These are phyloP conservation scores for Eupelmus urozonus DNA, from an alignment of 2,888 invertebrate species.

Conservation along the genomic window DNA sequence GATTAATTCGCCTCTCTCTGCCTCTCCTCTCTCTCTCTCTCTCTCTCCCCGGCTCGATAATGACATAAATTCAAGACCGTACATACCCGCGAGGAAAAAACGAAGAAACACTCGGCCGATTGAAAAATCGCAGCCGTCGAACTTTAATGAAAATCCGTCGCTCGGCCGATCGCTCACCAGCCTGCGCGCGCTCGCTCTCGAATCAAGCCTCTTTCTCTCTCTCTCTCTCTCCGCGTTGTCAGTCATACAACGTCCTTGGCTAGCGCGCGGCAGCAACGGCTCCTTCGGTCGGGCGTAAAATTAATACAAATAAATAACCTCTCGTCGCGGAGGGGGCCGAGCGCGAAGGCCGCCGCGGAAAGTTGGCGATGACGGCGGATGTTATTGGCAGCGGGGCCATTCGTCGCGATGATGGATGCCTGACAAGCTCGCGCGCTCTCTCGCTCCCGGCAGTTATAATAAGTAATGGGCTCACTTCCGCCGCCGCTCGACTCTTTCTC, in stretches of 20 bases:
- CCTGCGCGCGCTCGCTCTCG: background rate
- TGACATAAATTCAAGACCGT: conserved; percentile 49
- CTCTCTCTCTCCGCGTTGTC: conserved; percentile 21
- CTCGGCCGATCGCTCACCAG: conserved; percentile 26
- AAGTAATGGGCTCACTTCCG: conserved; percentile 77
- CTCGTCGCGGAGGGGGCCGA: background rate
- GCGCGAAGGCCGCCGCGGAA: conserved; percentile 63
- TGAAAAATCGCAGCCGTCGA: conserved; percentile 47
- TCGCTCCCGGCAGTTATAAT: conserved; percentile 75
- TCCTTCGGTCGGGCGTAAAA: conserved; percentile 60
- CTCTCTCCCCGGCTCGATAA: conserved; percentile 45
- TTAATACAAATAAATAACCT: conserved; percentile 64
- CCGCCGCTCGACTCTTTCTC: conserved; percentile 61
- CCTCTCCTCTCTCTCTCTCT: no score
- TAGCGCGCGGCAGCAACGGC: background rate
- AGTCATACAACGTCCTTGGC: conserved; percentile 20
- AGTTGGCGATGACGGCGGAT: conserved; percentile 77
- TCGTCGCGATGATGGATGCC: conserved; percentile 77
- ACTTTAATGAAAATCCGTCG: conserved; percentile 44
- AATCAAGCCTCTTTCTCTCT: background rate
- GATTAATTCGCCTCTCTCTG: conserved; percentile 40
- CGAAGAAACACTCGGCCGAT: conserved; percentile 1
- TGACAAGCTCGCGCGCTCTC: conserved; percentile 74
- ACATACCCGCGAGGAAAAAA: background rate
- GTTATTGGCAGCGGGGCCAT: conserved; percentile 77